Base-by-base conservation (phyloP, 2,797 vertebrate genomes). In the Rhynchotus rufescens region DNA sequence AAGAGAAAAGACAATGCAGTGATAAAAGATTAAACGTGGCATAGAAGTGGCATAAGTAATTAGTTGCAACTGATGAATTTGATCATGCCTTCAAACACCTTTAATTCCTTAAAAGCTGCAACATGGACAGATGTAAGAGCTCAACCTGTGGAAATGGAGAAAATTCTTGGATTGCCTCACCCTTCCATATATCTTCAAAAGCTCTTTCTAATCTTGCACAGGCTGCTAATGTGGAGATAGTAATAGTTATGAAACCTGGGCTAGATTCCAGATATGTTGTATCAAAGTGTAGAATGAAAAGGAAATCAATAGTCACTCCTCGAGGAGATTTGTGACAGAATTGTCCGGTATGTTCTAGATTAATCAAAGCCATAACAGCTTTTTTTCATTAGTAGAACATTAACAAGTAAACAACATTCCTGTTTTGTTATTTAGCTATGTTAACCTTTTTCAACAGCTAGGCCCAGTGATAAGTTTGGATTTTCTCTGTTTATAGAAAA, bases 391-490 rank as follows among this genome's bases (percentile, higher is more conserved):
- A 94, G 89, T 81, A 71, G 94, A 92, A 84, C 90, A 93, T 93
- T 96, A 96, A 95, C 87, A 91, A 96, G 93, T 96, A 96, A 96
- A 96, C 93, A 96, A 95, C 94, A 96, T 94, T 95, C 93, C 92
- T 96, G 86, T 96, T 95, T 94, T 94, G 89, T 95, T 96, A 93
- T 94, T 95, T 94, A 92, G 87, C 89, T 94, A 56, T 30, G 61
- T 62, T 93, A 93, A 96, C 93, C 85, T 94, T 95, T 96, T 94
- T 93, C 83, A 86, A 77, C 95, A 95, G 83, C 77, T 95, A 87
- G 54, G 75, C 49, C 34, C 59, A 82, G 80, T 75, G 96, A 96
- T 95, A 96, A 95, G 83, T 94, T 86, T 86, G 67, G 83, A 86
- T 95, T 96, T 93, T 96, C 74, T 94, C 84, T 95, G 94, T 94